Percentiles rank a stretch among this genome's conserved stretches.
phyloP scores from a whole-genome alignment of 1,140 invertebrate species.

The Metaphire vulgaris region DNA sequence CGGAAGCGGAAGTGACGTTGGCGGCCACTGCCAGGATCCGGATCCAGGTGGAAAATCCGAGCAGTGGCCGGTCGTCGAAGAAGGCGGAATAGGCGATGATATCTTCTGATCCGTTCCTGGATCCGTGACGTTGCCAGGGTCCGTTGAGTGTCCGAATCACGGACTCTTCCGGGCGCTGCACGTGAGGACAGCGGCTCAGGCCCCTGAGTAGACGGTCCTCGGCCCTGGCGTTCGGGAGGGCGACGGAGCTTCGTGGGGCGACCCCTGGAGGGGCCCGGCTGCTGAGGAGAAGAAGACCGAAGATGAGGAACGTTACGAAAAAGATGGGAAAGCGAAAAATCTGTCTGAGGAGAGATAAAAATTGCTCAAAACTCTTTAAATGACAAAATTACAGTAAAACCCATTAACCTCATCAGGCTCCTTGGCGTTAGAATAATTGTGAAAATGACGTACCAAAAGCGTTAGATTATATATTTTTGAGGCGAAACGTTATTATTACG shows the following conservation, averaged over 20 bases:
- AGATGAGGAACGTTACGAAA: background rate
- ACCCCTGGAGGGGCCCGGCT: no score
- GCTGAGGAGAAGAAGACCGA: background rate
- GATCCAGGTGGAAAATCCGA: background rate
- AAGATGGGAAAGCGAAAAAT: background rate
- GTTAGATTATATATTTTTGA: no score
- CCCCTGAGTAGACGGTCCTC: background rate
- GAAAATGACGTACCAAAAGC: no score
- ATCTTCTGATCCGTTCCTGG: background rate
- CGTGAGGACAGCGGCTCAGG: background rate
- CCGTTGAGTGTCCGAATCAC: background rate
- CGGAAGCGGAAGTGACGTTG: no score
- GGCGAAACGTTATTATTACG: no score
- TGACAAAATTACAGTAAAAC: background rate
- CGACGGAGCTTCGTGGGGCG: no score
- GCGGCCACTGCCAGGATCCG: constrained; percentile 7
- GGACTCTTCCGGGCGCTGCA: background rate
- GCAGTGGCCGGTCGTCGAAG: constrained; percentile 14
- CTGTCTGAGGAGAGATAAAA: background rate
- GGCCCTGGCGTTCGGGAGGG: no score
- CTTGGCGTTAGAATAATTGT: no score
- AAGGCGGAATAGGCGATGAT: constrained; percentile 20
- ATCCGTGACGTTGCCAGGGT: background rate
- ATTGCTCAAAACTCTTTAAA: no score
- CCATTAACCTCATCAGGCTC: no score